Evolutionary conservation across 2,888 invertebrate species (phyloP).

Genomic region (Anagyrus pseudococci): DNA sequence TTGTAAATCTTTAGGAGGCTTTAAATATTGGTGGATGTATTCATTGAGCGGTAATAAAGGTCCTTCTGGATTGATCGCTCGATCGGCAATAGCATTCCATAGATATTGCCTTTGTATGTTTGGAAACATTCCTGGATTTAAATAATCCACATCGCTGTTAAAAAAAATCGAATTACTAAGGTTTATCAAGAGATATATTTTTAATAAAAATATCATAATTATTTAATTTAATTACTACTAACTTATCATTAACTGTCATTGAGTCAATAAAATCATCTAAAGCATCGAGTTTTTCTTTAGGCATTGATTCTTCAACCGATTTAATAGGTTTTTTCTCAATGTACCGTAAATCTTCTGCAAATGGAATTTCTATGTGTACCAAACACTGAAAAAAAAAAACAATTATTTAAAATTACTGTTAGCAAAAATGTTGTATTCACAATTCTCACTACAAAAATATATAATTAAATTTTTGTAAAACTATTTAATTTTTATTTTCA

Average conservation of each 20-base stretch:
- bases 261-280: slow-evolving; percentile 37
- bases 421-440: too few relatives aligned
- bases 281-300: slow-evolving; percentile 23
- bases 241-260: slow-evolving; percentile 34
- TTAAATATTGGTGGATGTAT: slow-evolving; percentile 42
- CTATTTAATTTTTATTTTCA: not conserved
- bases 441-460: slow-evolving; percentile 2
- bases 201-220: not conserved
- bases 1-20: slow-evolving; percentile 38
- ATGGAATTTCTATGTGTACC: slow-evolving; percentile 37
- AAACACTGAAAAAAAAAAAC: slow-evolving; percentile 30
- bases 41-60: slow-evolving; percentile 44
- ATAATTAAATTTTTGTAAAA: not conserved
- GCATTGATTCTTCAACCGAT: slow-evolving; percentile 1
- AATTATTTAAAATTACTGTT: not conserved
- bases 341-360: slow-evolving; percentile 22
- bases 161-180: not conserved
- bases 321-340: slow-evolving; percentile 21
- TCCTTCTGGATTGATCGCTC: slow-evolving; percentile 48
- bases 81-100: slow-evolving; percentile 47
- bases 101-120: slow-evolving; percentile 46
- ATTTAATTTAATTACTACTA: slow-evolving; percentile 7
- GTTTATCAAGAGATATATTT: not conserved
- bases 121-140: slow-evolving; percentile 43
- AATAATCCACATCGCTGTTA: slow-evolving; percentile 17